Percentiles rank a stretch among this genome's conserved stretches.
These are phyloP conservation scores for Hydrolagus colliei DNA, from an alignment of 2,797 vertebrate species.

Conservation along the genomic window DNA sequence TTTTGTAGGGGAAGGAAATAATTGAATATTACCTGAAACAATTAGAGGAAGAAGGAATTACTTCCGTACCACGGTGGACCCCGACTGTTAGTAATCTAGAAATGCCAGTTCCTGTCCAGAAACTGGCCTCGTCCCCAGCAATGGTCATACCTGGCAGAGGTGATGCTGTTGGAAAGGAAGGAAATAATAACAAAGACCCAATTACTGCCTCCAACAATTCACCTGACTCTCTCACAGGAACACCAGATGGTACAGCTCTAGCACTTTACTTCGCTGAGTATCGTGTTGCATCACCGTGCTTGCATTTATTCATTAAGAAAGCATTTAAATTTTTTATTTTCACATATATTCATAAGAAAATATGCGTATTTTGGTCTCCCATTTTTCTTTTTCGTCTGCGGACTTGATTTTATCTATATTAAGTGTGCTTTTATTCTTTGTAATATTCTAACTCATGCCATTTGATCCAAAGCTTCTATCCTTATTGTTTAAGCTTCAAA, in stretches of 20 bases:
- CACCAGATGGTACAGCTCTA: constrained; percentile 70
- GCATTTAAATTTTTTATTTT: background rate
- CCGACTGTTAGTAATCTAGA: constrained; percentile 41
- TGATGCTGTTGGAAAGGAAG: constrained; percentile 23
- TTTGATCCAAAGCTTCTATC: too few species aligned
- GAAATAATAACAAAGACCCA: background rate
- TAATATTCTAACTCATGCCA: background rate
- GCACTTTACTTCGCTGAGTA: background rate
- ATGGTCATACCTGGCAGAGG: constrained; percentile 4
- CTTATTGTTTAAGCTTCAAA: too few species aligned
- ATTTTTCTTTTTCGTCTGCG: background rate
- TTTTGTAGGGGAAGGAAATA: constrained; percentile 87
- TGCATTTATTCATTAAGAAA: constrained; percentile 3
- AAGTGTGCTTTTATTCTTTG: background rate
- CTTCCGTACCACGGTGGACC: constrained; percentile 74
- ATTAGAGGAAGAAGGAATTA: constrained; percentile 80
- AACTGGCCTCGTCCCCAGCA: constrained; percentile 15
- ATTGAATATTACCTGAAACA: constrained; percentile 91
- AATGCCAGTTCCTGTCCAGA: background rate
- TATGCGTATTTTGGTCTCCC: too few species aligned
- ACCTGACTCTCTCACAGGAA: constrained; percentile 60
- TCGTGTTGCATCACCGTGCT: background rate
- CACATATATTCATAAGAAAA: background rate
- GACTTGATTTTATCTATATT: too few species aligned
- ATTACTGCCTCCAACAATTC: constrained; percentile 34